Conservation (phyloP, 2,113 vertebrate species). For the Chaenocephalus aceratus region DNA sequence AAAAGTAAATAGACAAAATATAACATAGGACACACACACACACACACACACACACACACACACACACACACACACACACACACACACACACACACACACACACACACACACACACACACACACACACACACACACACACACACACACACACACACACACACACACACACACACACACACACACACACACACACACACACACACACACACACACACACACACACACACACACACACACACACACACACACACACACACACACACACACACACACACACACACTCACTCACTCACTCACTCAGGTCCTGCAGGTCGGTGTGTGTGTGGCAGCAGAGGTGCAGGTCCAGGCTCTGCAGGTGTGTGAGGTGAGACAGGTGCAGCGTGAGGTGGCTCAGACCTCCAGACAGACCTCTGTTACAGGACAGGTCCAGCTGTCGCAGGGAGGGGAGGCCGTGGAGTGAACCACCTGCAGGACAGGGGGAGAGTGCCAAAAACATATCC, state of each 20-base stretch:
- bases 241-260: no score
- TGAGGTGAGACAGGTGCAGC: slow-evolving; percentile 79
- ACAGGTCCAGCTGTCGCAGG: slow-evolving; percentile 87
- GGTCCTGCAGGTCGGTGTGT: slow-evolving; percentile 76
- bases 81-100: background rate
- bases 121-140: background rate
- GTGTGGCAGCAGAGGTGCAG: slow-evolving; percentile 88
- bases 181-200: background rate
- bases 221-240: no score
- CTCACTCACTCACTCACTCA: slow-evolving; percentile 37
- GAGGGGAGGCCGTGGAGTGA: slow-evolving; percentile 81
- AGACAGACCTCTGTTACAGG: slow-evolving; percentile 86
- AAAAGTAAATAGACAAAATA: no score
- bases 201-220: no score
- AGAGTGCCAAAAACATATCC: background rate
- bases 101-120: background rate
- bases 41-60: background rate
- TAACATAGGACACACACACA: background rate
- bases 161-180: background rate
- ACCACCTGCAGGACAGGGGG: slow-evolving; percentile 74
- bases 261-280: background rate
- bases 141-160: background rate
- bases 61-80: background rate
- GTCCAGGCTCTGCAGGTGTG: slow-evolving; percentile 85
- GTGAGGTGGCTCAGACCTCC: slow-evolving; percentile 82